Evolutionary conservation across 2,113 vertebrate genomes (phyloP).

Genomic region (Lepidothrix coronata): DNA sequence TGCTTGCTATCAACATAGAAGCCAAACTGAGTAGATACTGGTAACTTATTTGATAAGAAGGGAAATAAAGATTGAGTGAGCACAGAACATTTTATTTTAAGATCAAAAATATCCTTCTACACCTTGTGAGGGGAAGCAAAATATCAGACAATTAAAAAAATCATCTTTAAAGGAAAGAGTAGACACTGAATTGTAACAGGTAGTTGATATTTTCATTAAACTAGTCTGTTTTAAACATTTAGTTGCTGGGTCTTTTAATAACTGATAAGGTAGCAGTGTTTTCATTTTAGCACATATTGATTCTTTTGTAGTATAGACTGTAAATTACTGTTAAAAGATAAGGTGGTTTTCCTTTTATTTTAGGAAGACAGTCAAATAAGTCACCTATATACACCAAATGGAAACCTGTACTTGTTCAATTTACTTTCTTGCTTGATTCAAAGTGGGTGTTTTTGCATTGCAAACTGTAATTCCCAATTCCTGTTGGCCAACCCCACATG

Average conservation of each 20-base stretch:
- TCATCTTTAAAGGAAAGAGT: background rate
- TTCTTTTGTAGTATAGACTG: background rate
- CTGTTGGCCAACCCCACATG: background rate
- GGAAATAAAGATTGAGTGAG: background rate
- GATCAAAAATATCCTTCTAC: background rate
- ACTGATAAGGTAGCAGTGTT: conserved; percentile 4
- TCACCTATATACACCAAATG: background rate
- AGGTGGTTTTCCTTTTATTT: background rate
- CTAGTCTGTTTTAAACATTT: background rate
- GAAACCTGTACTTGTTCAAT: background rate
- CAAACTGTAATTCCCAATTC: background rate
- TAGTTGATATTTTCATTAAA: background rate
- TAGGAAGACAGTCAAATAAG: conserved; percentile 22
- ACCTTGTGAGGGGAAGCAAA: background rate
- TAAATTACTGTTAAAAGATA: background rate
- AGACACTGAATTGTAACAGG: background rate
- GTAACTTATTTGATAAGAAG: background rate
- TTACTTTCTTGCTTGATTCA: background rate
- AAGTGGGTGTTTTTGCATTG: background rate
- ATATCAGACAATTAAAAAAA: background rate
- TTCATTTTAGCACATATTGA: background rate
- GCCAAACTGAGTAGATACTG: background rate
- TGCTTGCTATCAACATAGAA: background rate
- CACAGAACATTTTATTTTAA: background rate
- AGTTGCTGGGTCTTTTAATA: background rate